Evolutionary conservation across 1,140 invertebrate genomes (phyloP).

Genomic region (Drosophila nigromelanica): DNA sequence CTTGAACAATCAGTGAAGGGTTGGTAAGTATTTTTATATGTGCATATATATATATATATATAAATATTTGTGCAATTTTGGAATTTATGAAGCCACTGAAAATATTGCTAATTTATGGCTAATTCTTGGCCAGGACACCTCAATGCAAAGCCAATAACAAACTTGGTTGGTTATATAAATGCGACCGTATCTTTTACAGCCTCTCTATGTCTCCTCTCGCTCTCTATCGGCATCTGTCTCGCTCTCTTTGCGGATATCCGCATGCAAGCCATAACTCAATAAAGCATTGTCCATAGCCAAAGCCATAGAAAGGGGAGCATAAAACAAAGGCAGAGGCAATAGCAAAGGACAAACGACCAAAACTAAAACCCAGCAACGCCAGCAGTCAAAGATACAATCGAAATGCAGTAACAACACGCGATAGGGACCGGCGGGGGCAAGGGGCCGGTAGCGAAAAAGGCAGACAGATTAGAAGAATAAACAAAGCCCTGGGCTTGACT

Average conservation of each 20-base stretch:
- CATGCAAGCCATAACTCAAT: constrained; percentile 81
- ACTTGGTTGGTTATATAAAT: constrained; percentile 59
- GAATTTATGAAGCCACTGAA: constrained; percentile 69
- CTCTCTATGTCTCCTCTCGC: constrained; percentile 21
- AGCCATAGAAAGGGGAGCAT: constrained; percentile 54
- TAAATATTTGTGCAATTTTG: constrained; percentile 19
- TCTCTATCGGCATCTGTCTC: constrained; percentile 17
- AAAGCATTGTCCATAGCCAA: constrained; percentile 73
- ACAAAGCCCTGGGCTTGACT: constrained; percentile 66
- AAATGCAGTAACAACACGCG: constrained; percentile 74
- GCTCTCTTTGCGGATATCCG: constrained; percentile 68
- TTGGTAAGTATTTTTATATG: constrained; percentile 31
- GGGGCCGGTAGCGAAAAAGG: constrained; percentile 23
- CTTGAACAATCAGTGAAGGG: not conserved
- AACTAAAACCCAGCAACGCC: constrained; percentile 49
- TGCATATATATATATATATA: not conserved
- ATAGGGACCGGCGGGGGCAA: constrained; percentile 8
- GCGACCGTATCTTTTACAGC: constrained; percentile 22
- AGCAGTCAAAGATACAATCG: constrained; percentile 80
- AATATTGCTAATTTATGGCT: constrained; percentile 77
- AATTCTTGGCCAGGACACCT: constrained; percentile 60
- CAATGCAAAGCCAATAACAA: constrained; percentile 67
- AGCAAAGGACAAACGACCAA: constrained; percentile 54
- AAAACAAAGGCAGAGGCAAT: constrained; percentile 69
- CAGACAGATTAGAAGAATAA: constrained; percentile 76